Conservation (phyloP, 2,797 vertebrate species). For the Falco berigora region DNA sequence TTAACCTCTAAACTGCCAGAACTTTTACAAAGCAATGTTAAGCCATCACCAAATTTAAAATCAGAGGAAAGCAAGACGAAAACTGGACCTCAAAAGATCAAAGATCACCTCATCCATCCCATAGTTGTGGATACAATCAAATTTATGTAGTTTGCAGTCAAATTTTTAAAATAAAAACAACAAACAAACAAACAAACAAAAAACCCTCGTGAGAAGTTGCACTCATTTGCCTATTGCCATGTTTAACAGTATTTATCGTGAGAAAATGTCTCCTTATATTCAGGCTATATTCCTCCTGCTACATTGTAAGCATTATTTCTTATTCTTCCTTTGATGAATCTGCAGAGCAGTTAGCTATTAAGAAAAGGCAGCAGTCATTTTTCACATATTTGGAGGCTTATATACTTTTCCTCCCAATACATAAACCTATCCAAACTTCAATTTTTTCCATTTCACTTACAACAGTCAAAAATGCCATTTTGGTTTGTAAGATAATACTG, state of each 20-base stretch:
- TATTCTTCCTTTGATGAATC: background rate
- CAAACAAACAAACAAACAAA: no score
- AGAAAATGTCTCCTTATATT: background rate
- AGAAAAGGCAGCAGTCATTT: background rate
- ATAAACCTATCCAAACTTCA: background rate
- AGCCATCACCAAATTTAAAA: background rate
- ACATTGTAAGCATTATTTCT: background rate
- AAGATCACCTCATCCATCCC: background rate
- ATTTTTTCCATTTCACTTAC: background rate
- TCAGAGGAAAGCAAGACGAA: background rate
- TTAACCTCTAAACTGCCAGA: background rate
- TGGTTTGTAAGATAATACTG: background rate
- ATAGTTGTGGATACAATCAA: background rate
- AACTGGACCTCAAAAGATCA: background rate
- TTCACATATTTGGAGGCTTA: background rate
- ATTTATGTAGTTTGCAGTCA: background rate
- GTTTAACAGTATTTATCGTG: background rate
- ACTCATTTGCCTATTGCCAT: background rate
- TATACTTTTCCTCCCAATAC: background rate
- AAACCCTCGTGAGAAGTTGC: background rate
- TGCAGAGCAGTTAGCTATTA: background rate
- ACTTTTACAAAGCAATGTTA: background rate
- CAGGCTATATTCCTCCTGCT: background rate
- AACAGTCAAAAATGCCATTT: background rate
- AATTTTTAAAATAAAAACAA: background rate